phyloP scores from a whole-genome alignment of 2,113 vertebrate species.

The cat (Felis catus) region F.catus_Fca126_mat1.0 CM031424.1:26414501-26415000 shows the following conservation, averaged over 20 bases:
- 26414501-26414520: neutral
- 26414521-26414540: no score
- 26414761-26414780: neutral
- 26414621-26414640: neutral
- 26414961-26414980: neutral
- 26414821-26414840: neutral
- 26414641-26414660: neutral
- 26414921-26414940: neutral
- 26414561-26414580: neutral
- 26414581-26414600: neutral
- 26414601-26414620: neutral
- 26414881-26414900: neutral
- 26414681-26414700: accelerated
- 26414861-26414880: neutral
- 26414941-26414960: neutral
- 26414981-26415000: neutral
- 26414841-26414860: neutral
- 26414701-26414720: no score
- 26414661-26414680: neutral
- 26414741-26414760: neutral
- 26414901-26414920: neutral
- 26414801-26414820: neutral
- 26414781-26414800: neutral
- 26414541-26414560: neutral
- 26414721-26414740: neutral